Evolutionary conservation across 35 echinoderm and acorn worm genomes (phyloP).

Genomic region (Lytechinus pictus): DNA sequence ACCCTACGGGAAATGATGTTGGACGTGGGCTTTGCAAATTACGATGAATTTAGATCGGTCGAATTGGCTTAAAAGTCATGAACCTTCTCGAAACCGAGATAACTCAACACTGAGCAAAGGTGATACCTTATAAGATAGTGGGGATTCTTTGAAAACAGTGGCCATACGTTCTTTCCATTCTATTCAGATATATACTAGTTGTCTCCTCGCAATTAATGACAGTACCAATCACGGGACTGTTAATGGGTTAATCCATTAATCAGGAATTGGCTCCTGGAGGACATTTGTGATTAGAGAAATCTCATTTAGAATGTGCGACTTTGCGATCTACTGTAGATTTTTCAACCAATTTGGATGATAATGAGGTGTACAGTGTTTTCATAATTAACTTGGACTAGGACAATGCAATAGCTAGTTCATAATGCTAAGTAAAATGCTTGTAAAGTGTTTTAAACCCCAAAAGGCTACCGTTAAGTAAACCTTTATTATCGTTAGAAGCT

Average conservation of each 20-base stretch:
- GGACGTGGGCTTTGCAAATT: not conserved
- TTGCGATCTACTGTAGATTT: too few species aligned
- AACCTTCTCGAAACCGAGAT: not conserved
- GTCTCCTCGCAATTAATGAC: not conserved
- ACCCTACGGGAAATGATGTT: not conserved
- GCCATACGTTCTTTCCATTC: not conserved
- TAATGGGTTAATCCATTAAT: not conserved
- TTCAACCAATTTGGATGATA: too few species aligned
- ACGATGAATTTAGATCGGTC: not conserved
- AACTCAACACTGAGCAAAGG: not conserved
- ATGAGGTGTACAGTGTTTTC: too few species aligned
- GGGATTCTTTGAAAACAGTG: not conserved
- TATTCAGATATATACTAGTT: not conserved
- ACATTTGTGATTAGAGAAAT: not conserved
- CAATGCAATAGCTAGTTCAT: too few species aligned
- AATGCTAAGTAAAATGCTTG: too few species aligned
- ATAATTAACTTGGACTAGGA: too few species aligned
- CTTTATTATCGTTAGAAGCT: too few species aligned
- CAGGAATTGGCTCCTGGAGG: not conserved
- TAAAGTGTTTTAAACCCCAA: too few species aligned
- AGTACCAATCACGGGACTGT: not conserved
- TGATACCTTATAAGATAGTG: not conserved
- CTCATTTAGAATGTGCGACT: not conserved
- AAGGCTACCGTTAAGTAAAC: too few species aligned
- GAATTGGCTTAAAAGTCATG: not conserved